A percentile compares a stretch with the other conserved stretches of the same genome.
These are phyloP conservation scores for Brassicogethes aeneus DNA, from an alignment of 2,888 invertebrate species.

Conservation along the genomic window DNA sequence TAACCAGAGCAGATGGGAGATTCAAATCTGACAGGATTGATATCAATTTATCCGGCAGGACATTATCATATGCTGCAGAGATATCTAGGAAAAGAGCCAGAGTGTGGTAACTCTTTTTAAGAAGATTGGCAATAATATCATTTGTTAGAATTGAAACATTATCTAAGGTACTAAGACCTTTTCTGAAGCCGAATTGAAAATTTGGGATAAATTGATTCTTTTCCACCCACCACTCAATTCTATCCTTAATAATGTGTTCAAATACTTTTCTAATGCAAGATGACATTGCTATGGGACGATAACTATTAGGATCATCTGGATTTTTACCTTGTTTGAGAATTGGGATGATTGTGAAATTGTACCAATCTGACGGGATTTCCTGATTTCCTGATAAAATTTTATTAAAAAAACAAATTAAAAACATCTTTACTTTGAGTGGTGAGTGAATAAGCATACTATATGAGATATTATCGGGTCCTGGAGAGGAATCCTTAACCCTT, in stretches of 20 bases:
- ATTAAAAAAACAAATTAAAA: not conserved
- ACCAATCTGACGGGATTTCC: constrained; percentile 4
- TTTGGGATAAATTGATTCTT: not conserved
- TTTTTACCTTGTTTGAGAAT: constrained; percentile 6
- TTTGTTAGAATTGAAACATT: too few species aligned
- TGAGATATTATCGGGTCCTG: constrained; percentile 6
- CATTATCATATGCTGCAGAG: too few species aligned
- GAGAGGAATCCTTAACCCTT: constrained; percentile 4
- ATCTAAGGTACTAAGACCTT: constrained; percentile 2
- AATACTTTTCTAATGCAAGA: constrained; percentile 8
- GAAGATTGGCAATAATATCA: too few species aligned
- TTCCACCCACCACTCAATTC: constrained; percentile 8
- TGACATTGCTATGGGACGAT: constrained; percentile 7
- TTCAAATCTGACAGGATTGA: too few species aligned
- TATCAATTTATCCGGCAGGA: too few species aligned
- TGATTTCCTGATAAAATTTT: not conserved
- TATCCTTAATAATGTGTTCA: too few species aligned
- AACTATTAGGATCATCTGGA: constrained; percentile 3
- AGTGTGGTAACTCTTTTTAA: too few species aligned
- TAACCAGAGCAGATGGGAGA: too few species aligned
- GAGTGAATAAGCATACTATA: constrained; percentile 6
- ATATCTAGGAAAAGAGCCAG: too few species aligned
- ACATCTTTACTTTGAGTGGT: constrained; percentile 1
- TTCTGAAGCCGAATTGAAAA: constrained; percentile 7
- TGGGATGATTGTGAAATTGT: not conserved